Percentiles rank a stretch among this genome's conserved stretches.
Evolutionary conservation across 2,797 vertebrate species (phyloP).

Genomic region (Acrocephalus scirpaceus): DNA sequence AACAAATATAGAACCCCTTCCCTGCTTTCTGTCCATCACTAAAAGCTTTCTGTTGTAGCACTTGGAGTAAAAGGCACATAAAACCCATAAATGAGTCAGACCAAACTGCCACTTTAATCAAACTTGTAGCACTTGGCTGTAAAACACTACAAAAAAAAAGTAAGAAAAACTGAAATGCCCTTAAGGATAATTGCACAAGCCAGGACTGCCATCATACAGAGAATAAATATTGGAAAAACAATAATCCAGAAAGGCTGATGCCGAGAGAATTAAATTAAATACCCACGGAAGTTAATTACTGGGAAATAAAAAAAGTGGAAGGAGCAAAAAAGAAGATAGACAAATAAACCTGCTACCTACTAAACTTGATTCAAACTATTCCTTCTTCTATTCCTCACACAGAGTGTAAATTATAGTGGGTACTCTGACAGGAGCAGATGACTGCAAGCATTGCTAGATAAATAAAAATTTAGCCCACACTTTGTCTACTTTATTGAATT

Average conservation of each 20-base stretch:
- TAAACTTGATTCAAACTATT: background rate
- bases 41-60: slow-evolving; percentile 2
- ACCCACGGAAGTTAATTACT: slow-evolving; percentile 55
- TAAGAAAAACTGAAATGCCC: slow-evolving; percentile 13
- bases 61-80: background rate
- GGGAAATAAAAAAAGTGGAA: background rate
- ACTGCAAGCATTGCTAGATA: background rate
- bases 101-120: slow-evolving; percentile 42
- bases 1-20: background rate
- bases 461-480: background rate
- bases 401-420: background rate
- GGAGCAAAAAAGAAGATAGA: background rate
- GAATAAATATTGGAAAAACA: slow-evolving; percentile 65
- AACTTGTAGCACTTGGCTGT: slow-evolving; percentile 19
- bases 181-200: slow-evolving; percentile 44
- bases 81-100: slow-evolving; percentile 11
- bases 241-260: slow-evolving; percentile 48
- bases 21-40: background rate
- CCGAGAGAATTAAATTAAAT: slow-evolving; percentile 52
- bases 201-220: background rate
- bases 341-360: slow-evolving; percentile 19
- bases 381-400: background rate
- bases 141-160: background rate
- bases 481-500: background rate
- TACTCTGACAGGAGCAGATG: background rate